Percentiles rank a stretch among this genome's conserved stretches.
phyloP scores from a whole-genome alignment of 23 tunicate species.

The Botrylloides violaceus region DNA sequence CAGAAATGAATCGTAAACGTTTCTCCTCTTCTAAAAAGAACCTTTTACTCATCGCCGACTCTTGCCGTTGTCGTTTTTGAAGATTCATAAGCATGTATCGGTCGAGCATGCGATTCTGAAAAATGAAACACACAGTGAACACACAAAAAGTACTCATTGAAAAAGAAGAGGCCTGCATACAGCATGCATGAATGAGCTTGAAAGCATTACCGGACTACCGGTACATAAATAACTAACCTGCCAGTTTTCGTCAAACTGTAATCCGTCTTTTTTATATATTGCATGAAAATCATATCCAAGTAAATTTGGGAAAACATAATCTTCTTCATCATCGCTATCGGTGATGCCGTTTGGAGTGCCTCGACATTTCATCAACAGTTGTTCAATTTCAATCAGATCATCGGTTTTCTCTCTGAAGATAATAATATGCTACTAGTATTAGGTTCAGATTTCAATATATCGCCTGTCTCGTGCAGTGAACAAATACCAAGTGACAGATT shows the following conservation, averaged over 20 bases:
- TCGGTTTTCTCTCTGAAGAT: not conserved
- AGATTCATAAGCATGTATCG: conserved; percentile 47
- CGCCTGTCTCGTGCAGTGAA: too few relatives aligned
- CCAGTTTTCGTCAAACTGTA: conserved; percentile 71
- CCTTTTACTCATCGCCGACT: conserved; percentile 37
- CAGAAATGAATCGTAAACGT: conserved; percentile 41
- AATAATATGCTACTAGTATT: too few relatives aligned
- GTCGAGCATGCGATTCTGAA: conserved; percentile 69
- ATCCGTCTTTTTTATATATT: conserved; percentile 59
- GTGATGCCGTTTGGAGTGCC: not conserved
- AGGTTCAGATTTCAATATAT: too few relatives aligned
- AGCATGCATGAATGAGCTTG: too few relatives aligned
- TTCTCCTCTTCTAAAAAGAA: conserved; percentile 29
- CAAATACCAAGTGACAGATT: too few relatives aligned
- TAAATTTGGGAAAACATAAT: not conserved
- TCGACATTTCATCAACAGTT: not conserved
- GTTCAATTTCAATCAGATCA: not conserved
- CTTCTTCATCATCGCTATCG: conserved; percentile 20
- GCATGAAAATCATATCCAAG: conserved; percentile 25
- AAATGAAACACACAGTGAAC: too few relatives aligned
- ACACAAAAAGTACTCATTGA: too few relatives aligned
- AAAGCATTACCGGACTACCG: too few relatives aligned
- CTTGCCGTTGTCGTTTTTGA: conserved; percentile 48
- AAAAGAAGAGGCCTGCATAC: too few relatives aligned
- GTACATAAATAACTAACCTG: conserved; percentile 43